Evolutionary conservation across 2,888 invertebrate species (phyloP).

Genomic region (Flexamia atlantica): DNA sequence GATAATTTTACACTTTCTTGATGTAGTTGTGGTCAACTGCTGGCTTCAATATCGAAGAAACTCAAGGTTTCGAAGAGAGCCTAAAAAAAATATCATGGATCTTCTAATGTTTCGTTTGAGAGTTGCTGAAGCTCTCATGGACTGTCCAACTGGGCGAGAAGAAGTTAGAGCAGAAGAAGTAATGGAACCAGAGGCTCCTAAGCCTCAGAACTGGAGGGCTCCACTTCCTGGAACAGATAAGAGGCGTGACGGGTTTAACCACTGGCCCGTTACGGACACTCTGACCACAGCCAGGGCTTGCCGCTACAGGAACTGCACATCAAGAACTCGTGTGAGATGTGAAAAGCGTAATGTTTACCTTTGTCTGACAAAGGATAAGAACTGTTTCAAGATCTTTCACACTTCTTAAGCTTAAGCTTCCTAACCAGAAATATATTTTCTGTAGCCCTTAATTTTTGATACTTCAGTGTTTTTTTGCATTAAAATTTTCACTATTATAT

Average conservation of each 20-base stretch:
- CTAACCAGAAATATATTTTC: neutral
- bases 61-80: neutral
- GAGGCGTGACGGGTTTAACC: neutral
- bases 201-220: neutral
- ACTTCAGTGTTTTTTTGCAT: neutral
- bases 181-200: neutral
- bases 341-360: conserved; percentile 7
- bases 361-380: conserved; percentile 6
- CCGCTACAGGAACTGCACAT: neutral
- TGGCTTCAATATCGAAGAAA: conserved; percentile 49
- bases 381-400: too few species aligned
- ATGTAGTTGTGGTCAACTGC: conserved; percentile 39
- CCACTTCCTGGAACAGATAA: neutral
- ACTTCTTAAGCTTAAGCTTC: neutral
- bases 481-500: neutral
- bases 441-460: too few species aligned
- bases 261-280: too few species aligned
- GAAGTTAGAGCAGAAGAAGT: neutral
- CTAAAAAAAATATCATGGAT: neutral
- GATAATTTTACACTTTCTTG: conserved; percentile 40
- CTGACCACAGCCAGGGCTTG: neutral
- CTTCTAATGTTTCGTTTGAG: neutral
- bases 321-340: neutral
- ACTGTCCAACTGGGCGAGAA: too few species aligned
- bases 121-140: neutral